Evolutionary conservation across 1,140 invertebrate genomes (phyloP), one percentile per base, ranked within the genome.

Genomic region (Pogonomyrmex barbatus): DNA sequence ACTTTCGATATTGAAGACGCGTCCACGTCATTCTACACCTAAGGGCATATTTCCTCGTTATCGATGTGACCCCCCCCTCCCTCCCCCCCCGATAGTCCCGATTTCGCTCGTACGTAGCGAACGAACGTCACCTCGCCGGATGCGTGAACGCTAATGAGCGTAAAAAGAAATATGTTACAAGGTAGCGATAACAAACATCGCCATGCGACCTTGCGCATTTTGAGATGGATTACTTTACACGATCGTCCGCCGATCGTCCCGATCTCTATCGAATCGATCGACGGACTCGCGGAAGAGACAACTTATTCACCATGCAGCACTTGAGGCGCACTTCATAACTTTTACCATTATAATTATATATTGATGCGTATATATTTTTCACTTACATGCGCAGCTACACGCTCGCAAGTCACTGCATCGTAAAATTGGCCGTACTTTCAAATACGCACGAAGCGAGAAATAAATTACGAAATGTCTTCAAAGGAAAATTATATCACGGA

Each of bases 111-210:
- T 60, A 36, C 33, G 14, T 47, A 45, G 60, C 17, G 47, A 89
- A 88, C 33, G 75, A 82, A 12, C 45, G n/a, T 88, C 88, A 71
- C 45, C 30, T 68, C 62, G 56, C 54, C 70, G 54, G 68, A 75
- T 70, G 60, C 62, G 47, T 52, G 54, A 71, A 75, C 85, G 47
- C 60, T 87, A 84, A 75, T 71, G 78, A 88, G 78, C 82, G 62
- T 88, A 88, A 90, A 90, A 89, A 90, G 71, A 88, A 87, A 90
- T 86, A 85, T 89, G 89, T 89, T 85, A 90, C 89, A 89, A 90
- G 89, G 88, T 68, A 86, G 70, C 81, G 86, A 87, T 89, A 87
- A 87, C 67, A 45, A 68, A 89, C 68, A 24, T 75, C 50, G 60
- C 58, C 54, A 68, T 24, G 70, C 58, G 10, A 65, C 88, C 85